Percentiles rank a stretch among this genome's conserved stretches.
These are phyloP conservation scores for Microcebus ravelobensis DNA, from an alignment of 2,113 vertebrate species.

Conservation along the genomic window DNA sequence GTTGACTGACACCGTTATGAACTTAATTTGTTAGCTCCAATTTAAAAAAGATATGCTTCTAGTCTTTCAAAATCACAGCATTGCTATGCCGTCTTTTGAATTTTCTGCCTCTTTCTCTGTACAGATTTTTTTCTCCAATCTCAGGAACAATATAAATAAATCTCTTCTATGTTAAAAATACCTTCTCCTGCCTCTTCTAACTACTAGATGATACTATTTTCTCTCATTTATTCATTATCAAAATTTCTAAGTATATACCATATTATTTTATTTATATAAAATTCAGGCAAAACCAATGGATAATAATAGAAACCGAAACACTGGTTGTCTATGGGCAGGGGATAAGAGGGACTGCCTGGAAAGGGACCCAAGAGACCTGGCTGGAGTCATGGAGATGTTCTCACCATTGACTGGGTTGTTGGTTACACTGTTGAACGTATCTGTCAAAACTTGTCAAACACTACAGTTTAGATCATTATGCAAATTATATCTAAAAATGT, in stretches of 20 bases:
- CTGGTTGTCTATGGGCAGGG: too few relatives aligned
- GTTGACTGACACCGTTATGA: background rate
- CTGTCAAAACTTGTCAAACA: background rate
- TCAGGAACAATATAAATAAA: background rate
- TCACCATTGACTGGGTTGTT: background rate
- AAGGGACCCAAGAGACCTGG: background rate
- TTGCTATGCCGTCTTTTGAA: background rate
- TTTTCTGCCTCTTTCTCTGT: background rate
- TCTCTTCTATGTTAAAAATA: background rate
- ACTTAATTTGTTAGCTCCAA: background rate
- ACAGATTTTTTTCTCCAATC: background rate
- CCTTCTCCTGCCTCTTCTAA: background rate
- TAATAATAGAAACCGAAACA: background rate
- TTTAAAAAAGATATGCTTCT: background rate
- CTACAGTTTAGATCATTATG: background rate
- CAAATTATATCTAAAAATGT: background rate
- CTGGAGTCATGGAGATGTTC: background rate
- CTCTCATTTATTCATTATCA: background rate
- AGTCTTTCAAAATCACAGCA: background rate
- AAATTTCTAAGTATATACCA: background rate
- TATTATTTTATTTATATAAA: background rate
- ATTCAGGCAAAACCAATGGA: background rate
- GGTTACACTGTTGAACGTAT: background rate
- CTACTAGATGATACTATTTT: background rate
- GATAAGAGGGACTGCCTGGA: background rate